Base-by-base conservation (phyloP, 2,888 invertebrate species). In the Conomelus anceps region DNA sequence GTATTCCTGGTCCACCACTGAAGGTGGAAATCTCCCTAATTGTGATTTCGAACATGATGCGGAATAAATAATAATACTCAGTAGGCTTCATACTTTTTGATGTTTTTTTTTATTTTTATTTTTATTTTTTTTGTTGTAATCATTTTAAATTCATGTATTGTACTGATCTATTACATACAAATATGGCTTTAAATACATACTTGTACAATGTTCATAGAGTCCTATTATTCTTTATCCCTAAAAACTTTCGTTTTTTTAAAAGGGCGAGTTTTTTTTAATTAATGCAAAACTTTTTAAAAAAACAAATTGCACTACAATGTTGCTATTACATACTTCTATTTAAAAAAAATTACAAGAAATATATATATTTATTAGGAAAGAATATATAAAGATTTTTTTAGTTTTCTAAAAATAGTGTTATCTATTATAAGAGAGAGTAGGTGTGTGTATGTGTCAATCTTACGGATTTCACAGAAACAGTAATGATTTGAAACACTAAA, bases 291-390 rank as follows among this genome's bases (percentile, higher is more conserved):
- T 34, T 34, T 34, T 34, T 34, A 34, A 34, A 17, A 17, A 34
- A 34, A 9, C 17, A 34, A 34, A 34, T 17, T 34, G 34, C 34
- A 34, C 34, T 34, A 34, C 34, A 34, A 34, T 34, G 34, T 34
- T 34, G 13, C 34, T 34, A 34, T 9, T 34, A 34, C 34, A 34
- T 34, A 34, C 34, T 34, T 34, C 34, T 34, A 34, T 17, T 34
- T 17, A 34, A 17, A 17, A 34, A 34, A 34, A 34, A 88, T 88
- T 63, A 20, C n/a, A 63, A 22, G 22, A 17, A 41, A 88, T 63
- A 88, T 63, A 41, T 88, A 88, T 84, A 88, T 23, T 88, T 63
- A 84, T 22, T 88, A 88, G 23, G 88, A 88, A 88, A 34, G 88
- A 24, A 88, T 63, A 84, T 63, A 88, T 63, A 84, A 34, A 34